Percentiles rank a stretch among this genome's conserved stretches.
Conservation (phyloP, 2,888 invertebrate species). For the Uropetala carovei region DNA sequence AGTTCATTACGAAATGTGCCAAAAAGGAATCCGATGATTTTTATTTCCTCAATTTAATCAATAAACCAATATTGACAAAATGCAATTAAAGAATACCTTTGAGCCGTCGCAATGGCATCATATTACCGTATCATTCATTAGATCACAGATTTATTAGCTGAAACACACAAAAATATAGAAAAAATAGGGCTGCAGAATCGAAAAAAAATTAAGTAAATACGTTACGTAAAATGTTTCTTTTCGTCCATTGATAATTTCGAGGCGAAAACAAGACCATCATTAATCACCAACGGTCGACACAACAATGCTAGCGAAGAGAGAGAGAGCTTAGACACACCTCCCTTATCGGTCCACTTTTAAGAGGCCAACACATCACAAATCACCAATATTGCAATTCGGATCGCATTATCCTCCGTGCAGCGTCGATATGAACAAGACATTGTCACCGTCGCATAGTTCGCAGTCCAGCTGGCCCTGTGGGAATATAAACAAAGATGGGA, state of each 20-base stretch:
- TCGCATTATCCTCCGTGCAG: constrained; percentile 85
- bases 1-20: too few species aligned
- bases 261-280: not conserved
- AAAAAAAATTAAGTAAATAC: not conserved
- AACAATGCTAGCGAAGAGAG: not conserved
- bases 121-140: too few species aligned
- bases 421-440: constrained; percentile 89
- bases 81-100: too few species aligned
- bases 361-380: not conserved
- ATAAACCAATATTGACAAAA: too few species aligned
- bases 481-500: constrained; percentile 66
- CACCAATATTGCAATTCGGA: not conserved
- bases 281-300: not conserved
- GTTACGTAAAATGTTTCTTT: not conserved
- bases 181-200: not conserved
- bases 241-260: not conserved
- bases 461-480: constrained; percentile 84
- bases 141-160: not conserved
- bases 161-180: not conserved
- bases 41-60: too few species aligned
- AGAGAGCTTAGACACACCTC: not conserved
- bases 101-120: too few species aligned
- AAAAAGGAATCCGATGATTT: too few species aligned
- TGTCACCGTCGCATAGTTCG: constrained; percentile 82
- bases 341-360: constrained; percentile 8